Evolutionary conservation across 2,888 invertebrate species (phyloP).

Genomic region (Andrena flavipes): DNA sequence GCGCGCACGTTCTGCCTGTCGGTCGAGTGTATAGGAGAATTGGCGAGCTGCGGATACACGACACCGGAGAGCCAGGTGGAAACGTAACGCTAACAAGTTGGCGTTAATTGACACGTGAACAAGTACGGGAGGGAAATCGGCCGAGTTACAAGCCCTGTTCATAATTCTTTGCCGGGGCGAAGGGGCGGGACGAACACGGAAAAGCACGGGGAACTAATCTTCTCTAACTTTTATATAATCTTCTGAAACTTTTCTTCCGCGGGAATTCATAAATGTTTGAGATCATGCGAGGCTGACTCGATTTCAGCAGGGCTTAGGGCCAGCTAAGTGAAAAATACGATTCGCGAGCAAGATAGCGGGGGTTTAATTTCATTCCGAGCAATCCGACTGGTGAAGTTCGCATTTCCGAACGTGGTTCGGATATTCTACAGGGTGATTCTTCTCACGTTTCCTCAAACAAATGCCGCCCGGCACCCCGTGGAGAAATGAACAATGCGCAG

Average conservation of each 20-base stretch:
- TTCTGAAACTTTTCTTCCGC: conserved; percentile 25
- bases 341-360: conserved; percentile 14
- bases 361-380: conserved; percentile 36
- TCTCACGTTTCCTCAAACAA: not conserved
- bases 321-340: conserved; percentile 50
- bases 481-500: too few relatives aligned
- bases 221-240: conserved; percentile 43
- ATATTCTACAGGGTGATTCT: not conserved
- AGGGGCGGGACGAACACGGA: not conserved
- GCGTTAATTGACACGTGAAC: conserved; percentile 49
- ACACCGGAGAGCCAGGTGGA: conserved; percentile 35
- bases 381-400: not conserved
- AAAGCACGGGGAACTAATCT: conserved; percentile 42
- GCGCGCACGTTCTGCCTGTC: not conserved
- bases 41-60: not conserved
- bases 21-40: not conserved
- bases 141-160: conserved; percentile 23
- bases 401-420: conserved; percentile 5
- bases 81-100: conserved; percentile 43
- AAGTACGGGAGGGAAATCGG: not conserved
- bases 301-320: not conserved
- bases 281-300: conserved; percentile 13
- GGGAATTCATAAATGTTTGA: conserved; percentile 39
- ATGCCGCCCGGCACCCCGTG: too few relatives aligned
- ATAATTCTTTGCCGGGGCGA: conserved; percentile 14